These are phyloP conservation scores for Nanorana parkeri DNA, from an alignment of 2,113 vertebrate species.

Conservation along the genomic window DNA sequence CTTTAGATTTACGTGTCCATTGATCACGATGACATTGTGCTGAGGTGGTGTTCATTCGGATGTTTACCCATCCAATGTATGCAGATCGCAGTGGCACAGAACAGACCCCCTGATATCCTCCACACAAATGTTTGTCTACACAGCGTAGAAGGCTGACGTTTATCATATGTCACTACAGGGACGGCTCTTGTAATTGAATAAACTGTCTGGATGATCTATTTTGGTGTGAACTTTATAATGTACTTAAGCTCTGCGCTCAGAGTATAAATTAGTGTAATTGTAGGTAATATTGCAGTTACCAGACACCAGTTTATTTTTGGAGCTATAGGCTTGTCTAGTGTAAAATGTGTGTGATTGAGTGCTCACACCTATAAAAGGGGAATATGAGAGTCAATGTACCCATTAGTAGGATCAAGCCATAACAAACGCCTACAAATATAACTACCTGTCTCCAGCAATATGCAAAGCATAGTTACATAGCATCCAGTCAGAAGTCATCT, in stretches of 20 bases:
- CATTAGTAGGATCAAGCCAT: neutral
- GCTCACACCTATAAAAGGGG: neutral
- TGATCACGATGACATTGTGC: no score
- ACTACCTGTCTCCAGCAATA: no score
- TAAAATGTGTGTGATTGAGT: neutral
- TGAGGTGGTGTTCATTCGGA: neutral
- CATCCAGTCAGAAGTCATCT: no score
- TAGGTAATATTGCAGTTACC: conserved; percentile 12
- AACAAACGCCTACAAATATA: neutral
- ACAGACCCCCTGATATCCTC: neutral
- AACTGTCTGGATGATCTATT: conserved; percentile 29
- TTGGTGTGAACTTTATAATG: conserved; percentile 30
- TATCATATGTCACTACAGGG: conserved; percentile 22
- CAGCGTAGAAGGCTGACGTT: conserved; percentile 22
- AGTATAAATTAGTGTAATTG: conserved; percentile 33
- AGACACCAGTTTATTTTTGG: conserved; percentile 20
- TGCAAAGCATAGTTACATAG: no score
- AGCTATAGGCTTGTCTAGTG: neutral
- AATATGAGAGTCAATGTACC: neutral
- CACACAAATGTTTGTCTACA: conserved; percentile 27
- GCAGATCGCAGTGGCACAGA: neutral
- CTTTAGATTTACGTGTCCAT: no score
- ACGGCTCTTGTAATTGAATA: conserved; percentile 31
- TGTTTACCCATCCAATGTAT: neutral
- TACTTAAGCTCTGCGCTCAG: conserved; percentile 18